phyloP scores from a whole-genome alignment of 2,113 vertebrate genomes.

The Chaetura pelagica region DNA sequence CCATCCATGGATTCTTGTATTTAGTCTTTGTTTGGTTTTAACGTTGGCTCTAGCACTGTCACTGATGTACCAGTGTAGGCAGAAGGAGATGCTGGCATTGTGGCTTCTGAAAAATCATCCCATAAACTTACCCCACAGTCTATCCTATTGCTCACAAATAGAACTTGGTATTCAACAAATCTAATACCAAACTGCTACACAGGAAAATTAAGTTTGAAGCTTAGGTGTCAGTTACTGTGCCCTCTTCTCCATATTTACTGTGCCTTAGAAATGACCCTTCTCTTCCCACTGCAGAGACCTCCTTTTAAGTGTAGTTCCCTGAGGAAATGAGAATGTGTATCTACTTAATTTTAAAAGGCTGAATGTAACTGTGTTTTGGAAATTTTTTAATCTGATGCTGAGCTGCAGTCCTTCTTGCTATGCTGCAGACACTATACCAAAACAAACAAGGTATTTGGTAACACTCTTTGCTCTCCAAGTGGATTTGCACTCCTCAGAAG shows the following conservation, averaged over 20 bases:
- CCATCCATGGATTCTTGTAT: not conserved
- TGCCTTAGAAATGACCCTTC: not conserved
- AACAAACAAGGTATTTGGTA: not conserved
- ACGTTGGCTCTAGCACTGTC: not conserved
- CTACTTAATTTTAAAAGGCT: slow-evolving; percentile 1
- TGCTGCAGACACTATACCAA: slow-evolving; percentile 1
- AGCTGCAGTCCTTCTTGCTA: slow-evolving; percentile 12
- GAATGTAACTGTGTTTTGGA: slow-evolving; percentile 40
- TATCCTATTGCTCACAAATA: not conserved
- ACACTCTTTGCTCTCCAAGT: slow-evolving; percentile 14
- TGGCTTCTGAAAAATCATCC: not conserved
- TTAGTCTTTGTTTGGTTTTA: not conserved
- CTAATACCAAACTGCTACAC: not conserved
- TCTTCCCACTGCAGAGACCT: not conserved
- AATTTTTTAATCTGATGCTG: slow-evolving; percentile 36
- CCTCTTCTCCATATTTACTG: not conserved
- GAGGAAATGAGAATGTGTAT: not conserved
- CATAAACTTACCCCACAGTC: not conserved
- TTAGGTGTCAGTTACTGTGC: not conserved
- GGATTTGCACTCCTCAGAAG: not conserved
- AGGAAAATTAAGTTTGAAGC: not conserved
- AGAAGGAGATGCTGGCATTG: not conserved
- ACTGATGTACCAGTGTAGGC: fast-evolving
- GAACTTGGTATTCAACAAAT: not conserved
- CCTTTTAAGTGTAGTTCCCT: slow-evolving; percentile 27